Evolutionary conservation across 2,797 vertebrate genomes (phyloP).

Genomic region (Rhinella marina): DNA sequence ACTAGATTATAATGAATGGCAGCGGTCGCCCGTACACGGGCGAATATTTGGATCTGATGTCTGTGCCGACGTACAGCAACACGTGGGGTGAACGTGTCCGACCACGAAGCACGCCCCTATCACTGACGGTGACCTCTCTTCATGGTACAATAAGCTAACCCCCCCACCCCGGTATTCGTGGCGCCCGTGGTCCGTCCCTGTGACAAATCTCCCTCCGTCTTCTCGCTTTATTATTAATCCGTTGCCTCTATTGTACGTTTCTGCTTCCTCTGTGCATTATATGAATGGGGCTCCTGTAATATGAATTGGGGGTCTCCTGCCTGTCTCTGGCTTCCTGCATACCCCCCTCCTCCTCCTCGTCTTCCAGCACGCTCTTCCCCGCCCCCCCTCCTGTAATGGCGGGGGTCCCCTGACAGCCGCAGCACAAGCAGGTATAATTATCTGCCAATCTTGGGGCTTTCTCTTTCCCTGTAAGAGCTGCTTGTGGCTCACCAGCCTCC

Average conservation of each 20-base stretch:
- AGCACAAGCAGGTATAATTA: slow-evolving; percentile 56
- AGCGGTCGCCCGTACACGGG: too few relatives aligned
- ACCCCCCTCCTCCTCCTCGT: background rate
- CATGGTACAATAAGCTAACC: background rate
- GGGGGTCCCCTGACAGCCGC: slow-evolving; percentile 58
- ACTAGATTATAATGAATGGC: too few relatives aligned
- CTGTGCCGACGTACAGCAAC: background rate
- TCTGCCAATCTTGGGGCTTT: slow-evolving; percentile 51
- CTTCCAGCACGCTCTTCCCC: background rate
- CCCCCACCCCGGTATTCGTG: too few relatives aligned
- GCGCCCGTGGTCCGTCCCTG: background rate
- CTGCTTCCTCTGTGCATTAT: background rate
- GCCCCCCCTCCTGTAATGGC: slow-evolving; percentile 17
- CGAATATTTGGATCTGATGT: too few relatives aligned
- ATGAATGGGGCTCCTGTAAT: background rate
- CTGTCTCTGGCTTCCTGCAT: background rate
- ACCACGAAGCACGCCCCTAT: background rate
- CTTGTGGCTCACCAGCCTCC: slow-evolving; percentile 55
- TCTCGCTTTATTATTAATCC: background rate
- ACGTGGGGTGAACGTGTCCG: background rate
- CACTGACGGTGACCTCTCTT: background rate
- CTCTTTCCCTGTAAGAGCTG: slow-evolving; percentile 54
- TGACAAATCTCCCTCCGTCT: background rate
- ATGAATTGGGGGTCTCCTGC: background rate
- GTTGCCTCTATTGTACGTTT: background rate